Conservation (phyloP, 2,113 vertebrate genomes). For the Tragulus kanchil region DNA sequence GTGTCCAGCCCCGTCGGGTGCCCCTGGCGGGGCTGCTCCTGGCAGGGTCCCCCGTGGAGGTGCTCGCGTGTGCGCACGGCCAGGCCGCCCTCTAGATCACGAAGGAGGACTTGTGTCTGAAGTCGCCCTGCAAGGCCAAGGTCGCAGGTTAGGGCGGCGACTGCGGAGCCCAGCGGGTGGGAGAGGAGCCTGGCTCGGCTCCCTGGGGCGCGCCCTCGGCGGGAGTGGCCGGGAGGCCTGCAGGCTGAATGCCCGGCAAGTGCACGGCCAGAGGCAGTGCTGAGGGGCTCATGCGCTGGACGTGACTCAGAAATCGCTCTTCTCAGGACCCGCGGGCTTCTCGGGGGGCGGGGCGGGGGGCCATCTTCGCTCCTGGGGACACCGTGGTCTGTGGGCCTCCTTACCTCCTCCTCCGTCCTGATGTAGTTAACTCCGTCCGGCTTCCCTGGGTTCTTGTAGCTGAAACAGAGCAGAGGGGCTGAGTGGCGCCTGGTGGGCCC, state of each 20-base stretch:
- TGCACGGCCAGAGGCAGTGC: too few relatives aligned
- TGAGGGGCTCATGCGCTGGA: neutral
- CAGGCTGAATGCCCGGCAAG: fast-evolving
- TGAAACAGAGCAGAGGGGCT: constrained; percentile 81
- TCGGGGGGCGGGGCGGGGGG: too few relatives aligned
- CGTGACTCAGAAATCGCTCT: neutral
- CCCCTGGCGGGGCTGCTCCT: constrained; percentile 77
- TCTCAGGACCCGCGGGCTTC: neutral
- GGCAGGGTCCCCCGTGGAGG: constrained; percentile 85
- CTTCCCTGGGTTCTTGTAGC: constrained; percentile 94
- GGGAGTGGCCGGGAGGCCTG: neutral
- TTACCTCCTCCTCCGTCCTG: constrained; percentile 96
- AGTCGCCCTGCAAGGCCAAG: constrained; percentile 92
- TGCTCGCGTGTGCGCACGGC: constrained; percentile 83
- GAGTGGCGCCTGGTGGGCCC: neutral
- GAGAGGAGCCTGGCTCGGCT: neutral
- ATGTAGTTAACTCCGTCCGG: constrained; percentile 93
- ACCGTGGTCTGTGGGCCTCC: neutral
- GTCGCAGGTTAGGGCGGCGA: neutral
- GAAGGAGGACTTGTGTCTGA: constrained; percentile 98
- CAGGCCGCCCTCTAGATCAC: constrained; percentile 91
- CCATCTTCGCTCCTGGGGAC: neutral
- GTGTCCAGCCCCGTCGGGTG: constrained; percentile 80
- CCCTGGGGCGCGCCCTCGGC: neutral
- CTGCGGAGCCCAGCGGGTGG: neutral